phyloP scores from a whole-genome alignment of 2,888 invertebrate genomes.

The Drosophila austrosaltans region DNA sequence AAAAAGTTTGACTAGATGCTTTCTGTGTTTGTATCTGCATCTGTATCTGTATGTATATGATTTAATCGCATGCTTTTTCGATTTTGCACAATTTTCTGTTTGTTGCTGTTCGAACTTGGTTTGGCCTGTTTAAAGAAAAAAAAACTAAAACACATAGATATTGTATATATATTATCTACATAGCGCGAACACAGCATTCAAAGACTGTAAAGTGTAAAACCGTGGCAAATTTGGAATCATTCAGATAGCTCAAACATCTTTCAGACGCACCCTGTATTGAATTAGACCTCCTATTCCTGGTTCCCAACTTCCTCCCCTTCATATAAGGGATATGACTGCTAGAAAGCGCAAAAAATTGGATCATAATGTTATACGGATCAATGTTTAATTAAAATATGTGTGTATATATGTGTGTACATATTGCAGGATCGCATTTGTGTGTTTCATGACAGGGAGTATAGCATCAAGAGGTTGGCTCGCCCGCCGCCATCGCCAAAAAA shows the following conservation, averaged over 20 bases:
- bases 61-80: not conserved
- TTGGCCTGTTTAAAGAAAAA: not conserved
- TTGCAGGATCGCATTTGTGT: conserved; percentile 81
- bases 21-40: conserved; percentile 24
- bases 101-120: not conserved
- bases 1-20: conserved; percentile 10
- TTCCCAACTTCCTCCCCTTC: not conserved
- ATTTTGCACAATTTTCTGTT: conserved; percentile 2
- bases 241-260: conserved; percentile 13
- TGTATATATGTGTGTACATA: conserved; percentile 42
- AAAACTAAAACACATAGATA: conserved; percentile 20
- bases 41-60: conserved; percentile 26
- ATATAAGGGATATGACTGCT: not conserved
- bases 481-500: conserved; percentile 81
- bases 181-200: conserved; percentile 28
- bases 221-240: conserved; percentile 24
- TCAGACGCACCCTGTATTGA: not conserved
- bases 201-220: conserved; percentile 40
- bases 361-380: conserved; percentile 24
- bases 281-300: not conserved
- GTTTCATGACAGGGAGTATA: conserved; percentile 78
- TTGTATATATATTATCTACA: conserved; percentile 35
- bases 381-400: not conserved
- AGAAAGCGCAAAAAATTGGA: conserved; percentile 7
- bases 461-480: conserved; percentile 76